Percentiles rank a stretch among this genome's conserved stretches.
Conservation (phyloP, 1,140 invertebrate genomes). For the Charaxes varanes region DNA sequence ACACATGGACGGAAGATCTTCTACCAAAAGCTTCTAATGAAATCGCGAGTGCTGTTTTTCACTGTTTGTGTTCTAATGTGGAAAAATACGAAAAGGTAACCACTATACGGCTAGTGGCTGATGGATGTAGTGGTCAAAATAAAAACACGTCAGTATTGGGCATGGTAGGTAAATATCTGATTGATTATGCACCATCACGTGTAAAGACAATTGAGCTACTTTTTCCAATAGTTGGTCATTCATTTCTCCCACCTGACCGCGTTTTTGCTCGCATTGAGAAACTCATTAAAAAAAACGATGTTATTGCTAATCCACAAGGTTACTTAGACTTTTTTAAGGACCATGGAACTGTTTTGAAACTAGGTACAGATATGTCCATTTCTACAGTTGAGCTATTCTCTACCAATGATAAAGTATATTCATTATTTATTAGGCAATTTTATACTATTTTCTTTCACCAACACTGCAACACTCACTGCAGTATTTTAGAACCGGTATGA, state of each 20-base stretch:
- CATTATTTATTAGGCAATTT: too few relatives aligned
- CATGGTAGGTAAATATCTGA: slow-evolving; percentile 13
- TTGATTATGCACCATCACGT: not conserved
- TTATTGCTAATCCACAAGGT: not conserved
- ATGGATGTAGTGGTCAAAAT: slow-evolving; percentile 26
- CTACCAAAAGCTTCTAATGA: slow-evolving; percentile 40
- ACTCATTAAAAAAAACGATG: not conserved
- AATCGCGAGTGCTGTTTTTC: slow-evolving; percentile 30
- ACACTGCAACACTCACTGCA: too few relatives aligned
- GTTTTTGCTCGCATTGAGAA: slow-evolving; percentile 3
- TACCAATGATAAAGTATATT: too few relatives aligned
- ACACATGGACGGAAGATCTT: too few relatives aligned
- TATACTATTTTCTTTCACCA: too few relatives aligned
- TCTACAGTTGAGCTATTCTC: too few relatives aligned
- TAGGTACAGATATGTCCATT: too few relatives aligned
- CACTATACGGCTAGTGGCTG: slow-evolving; percentile 23
- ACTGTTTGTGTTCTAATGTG: slow-evolving; percentile 15
- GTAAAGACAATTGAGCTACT: slow-evolving; percentile 1
- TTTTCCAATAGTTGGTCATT: slow-evolving; percentile 8
- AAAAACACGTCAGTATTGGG: slow-evolving; percentile 33
- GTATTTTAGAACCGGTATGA: too few relatives aligned
- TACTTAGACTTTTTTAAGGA: not conserved
- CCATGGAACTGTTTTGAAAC: not conserved
- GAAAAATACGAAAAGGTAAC: slow-evolving; percentile 15
- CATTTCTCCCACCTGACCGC: slow-evolving; percentile 5